Percentiles rank a stretch among this genome's conserved stretches.
Evolutionary conservation across 2,888 invertebrate genomes (phyloP).

Genomic region (Theretra japonica): DNA sequence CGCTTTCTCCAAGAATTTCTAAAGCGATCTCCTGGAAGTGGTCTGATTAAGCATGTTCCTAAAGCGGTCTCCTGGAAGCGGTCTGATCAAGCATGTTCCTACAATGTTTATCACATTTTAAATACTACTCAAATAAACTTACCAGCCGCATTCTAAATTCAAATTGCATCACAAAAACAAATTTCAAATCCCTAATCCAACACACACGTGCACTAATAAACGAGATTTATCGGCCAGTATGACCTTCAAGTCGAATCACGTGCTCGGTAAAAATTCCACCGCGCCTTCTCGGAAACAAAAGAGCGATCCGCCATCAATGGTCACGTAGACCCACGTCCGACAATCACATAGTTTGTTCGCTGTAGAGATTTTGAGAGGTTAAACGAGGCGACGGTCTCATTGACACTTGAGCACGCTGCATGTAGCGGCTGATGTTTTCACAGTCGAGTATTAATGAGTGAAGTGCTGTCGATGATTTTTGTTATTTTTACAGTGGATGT

Average conservation of each 20-base stretch:
- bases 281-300: slow-evolving; percentile 39
- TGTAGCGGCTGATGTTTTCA: neutral
- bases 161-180: neutral
- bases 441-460: neutral
- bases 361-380: slow-evolving; percentile 41
- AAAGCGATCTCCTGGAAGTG: no score
- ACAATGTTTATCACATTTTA: no score
- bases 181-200: neutral
- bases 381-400: slow-evolving; percentile 29
- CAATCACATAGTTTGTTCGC: slow-evolving; percentile 41
- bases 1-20: no score
- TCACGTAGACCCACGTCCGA: slow-evolving; percentile 39
- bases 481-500: neutral
- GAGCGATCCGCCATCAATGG: slow-evolving; percentile 30
- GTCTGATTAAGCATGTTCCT: no score
- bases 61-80: no score
- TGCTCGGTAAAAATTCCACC: neutral
- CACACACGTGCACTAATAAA: neutral
- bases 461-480: neutral
- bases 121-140: no score
- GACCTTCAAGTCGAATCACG: slow-evolving; percentile 15
- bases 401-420: slow-evolving; percentile 11
- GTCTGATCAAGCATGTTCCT: no score
- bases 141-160: no score
- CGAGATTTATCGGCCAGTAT: neutral